Base-by-base conservation (phyloP, 2,797 vertebrate species). In the Sparus aurata region DNA sequence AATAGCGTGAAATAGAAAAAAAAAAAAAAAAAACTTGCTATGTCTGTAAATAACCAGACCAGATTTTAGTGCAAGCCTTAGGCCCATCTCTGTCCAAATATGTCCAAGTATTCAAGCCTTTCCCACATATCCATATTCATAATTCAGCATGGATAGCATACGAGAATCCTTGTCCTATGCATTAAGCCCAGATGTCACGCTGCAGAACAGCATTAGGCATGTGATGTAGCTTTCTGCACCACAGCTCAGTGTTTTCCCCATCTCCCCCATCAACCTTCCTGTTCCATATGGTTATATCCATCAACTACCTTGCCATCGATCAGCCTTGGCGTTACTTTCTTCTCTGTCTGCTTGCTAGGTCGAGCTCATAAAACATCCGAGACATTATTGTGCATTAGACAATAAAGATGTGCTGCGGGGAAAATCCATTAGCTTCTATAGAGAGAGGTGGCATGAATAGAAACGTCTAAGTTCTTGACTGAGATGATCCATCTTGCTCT, bases 351-450 rank as follows among this genome's bases (percentile, higher is more conserved):
- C 70, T 83, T 27, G 77, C 86, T 88, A 86, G 86, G 80, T 84
- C 67, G 68, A 86, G 84, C 87, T 91, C 90, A 87, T 93, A 93
- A 93, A 94, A 85, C 91, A 93, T 87, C 79, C 10, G 0, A 72
- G 87, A 87, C 88, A 86, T 93, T 91, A 92, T 88, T 88, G 89
- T 91, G 84, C 90, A 92, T 92, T 92, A 93, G 91, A 93, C 90
- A 92, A 92, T 89, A 86, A 89, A 91, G 92, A 92, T 80, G 80
- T 88, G 83, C 88, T 89, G 77, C 77, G 73, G 84, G 91, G 89
- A 77, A 82, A 87, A 91, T 73, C 88, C 89, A 91, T 94, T 90
- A 92, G 88, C 82, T 82, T 91, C 84, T 75, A 81, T 83, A 68
- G 79, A 89, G 70, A 86, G 72, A 83, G 82, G 75, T 82, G 76